Evolutionary conservation across 2,797 vertebrate genomes (phyloP), one percentile per base, ranked within the genome.

Genomic region (Decapterus maruadsi): DNA sequence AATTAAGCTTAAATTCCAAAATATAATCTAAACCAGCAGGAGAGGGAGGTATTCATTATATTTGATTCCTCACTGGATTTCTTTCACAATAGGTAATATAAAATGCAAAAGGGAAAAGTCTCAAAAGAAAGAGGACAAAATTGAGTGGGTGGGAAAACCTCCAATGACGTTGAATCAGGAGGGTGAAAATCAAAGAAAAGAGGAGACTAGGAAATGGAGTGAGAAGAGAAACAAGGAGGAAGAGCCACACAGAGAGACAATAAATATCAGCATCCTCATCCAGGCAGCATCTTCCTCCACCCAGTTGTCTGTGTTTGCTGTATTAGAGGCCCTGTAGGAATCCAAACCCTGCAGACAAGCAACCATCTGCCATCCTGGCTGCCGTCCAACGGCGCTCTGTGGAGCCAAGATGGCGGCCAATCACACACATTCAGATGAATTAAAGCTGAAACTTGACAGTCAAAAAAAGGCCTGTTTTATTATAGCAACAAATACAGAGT

Each of bases 351-450:
- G 85, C 88, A 94, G 88, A 91, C 87, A 81, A 90, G 82, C 84
- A 59, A 51, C 94, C 94, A 95, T 95, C 95, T 95, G 94, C 90
- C 92, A 92, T 86, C 68, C 78, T 94, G 94, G 94, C 92, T 93
- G 85, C 17, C 11, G 70, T 92, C 94, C 94, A 93, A 58, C 6
- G 7, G 76, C 72, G 70, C 80, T 67, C 59, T 55, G 50, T 58
- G 60, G 90, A 92, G 91, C 93, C 94, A 93, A 90, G 80, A 95
- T 92, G 91, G 90, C 56, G 54, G 38, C 77, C 72, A 57, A 66
- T 84, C 68, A 72, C 54, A 72, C 63, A 62, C 57, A 43, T n/a
- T 80, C 77, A 61, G 20, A 78, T 63, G 62, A 82, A 69, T 56
- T 46, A 71, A 29, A 61, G 60, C 55, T 55, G 62, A 59, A 81